phyloP scores from a whole-genome alignment of 1,140 invertebrate species.

The Chrysoperla carnea region DNA sequence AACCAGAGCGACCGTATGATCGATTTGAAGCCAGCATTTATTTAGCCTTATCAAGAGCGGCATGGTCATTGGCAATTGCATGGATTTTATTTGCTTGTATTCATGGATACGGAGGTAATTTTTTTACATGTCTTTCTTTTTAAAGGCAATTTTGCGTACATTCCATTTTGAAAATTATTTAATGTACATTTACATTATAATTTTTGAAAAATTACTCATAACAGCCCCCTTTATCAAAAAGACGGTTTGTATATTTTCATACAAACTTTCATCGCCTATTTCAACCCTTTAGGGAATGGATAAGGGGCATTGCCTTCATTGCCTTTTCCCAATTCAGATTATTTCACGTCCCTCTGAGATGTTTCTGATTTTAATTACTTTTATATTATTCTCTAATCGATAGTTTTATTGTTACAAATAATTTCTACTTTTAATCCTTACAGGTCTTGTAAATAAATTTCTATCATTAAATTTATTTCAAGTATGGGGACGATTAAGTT shows the following conservation, averaged over 20 bases:
- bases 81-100: constrained; percentile 38
- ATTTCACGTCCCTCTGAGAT: too few species aligned
- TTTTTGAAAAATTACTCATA: not conserved
- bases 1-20: constrained; percentile 12
- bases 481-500: not conserved
- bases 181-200: not conserved
- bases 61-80: constrained; percentile 22
- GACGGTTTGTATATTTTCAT: not conserved
- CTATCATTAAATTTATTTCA: not conserved
- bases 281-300: not conserved
- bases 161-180: not conserved
- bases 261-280: not conserved
- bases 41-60: constrained; percentile 22
- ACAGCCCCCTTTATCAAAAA: not conserved
- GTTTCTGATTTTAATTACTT: too few species aligned
- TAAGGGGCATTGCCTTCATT: not conserved
- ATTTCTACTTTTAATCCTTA: too few species aligned
- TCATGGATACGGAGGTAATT: constrained; percentile 33
- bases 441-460: not conserved
- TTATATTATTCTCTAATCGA: too few species aligned
- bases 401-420: too few species aligned
- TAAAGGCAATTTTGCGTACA: not conserved
- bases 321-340: too few species aligned
- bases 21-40: constrained; percentile 26
- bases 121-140: not conserved